A percentile compares a stretch with the other conserved stretches of the same genome.
phyloP scores from a whole-genome alignment of 2,113 vertebrate species.

The Plecturocebus donacophilus region DNA sequence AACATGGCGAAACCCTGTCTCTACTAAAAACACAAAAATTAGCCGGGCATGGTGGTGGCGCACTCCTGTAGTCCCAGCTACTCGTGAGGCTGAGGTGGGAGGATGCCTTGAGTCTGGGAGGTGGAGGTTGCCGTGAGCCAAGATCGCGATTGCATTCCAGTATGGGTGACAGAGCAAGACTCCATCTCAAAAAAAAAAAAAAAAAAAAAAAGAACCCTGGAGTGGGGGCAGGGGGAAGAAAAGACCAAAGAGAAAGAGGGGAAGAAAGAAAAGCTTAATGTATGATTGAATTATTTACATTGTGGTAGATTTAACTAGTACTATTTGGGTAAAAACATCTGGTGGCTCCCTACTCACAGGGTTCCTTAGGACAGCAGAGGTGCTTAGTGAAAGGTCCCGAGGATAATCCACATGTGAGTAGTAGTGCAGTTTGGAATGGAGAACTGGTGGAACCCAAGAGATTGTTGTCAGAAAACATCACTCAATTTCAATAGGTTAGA shows the following conservation, averaged over 20 bases:
- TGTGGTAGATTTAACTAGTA: background rate
- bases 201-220: background rate
- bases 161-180: too few species aligned
- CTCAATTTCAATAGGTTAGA: background rate
- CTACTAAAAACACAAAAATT: too few species aligned
- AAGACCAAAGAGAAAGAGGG: background rate
- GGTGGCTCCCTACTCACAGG: background rate
- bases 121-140: too few species aligned
- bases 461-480: background rate
- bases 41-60: too few species aligned
- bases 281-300: constrained; percentile 24
- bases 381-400: background rate
- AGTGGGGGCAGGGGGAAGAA: too few species aligned
- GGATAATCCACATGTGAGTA: background rate
- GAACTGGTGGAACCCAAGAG: background rate
- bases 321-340: background rate
- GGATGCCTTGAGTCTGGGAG: too few species aligned
- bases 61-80: too few species aligned
- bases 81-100: too few species aligned
- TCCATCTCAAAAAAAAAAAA: too few species aligned
- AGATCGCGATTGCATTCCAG: too few species aligned
- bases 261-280: constrained; percentile 27
- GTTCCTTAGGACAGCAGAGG: background rate
- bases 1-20: too few species aligned
- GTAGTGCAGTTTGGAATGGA: background rate